Conservation (phyloP, 2,888 invertebrate genomes). For the Antitype chi region DNA sequence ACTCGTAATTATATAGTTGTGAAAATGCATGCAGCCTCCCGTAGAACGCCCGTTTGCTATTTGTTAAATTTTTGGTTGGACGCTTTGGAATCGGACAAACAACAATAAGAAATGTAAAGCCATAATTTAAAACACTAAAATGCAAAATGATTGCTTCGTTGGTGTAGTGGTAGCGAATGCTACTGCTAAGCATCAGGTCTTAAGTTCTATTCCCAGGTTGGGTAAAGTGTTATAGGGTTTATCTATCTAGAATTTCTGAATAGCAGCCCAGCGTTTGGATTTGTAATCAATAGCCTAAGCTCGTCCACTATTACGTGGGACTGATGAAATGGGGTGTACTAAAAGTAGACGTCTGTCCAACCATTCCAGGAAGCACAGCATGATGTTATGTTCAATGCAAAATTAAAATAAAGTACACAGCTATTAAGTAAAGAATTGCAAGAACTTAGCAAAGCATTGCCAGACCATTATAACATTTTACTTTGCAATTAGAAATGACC, state of each 20-base stretch:
- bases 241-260: too few species aligned
- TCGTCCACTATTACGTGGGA: too few species aligned
- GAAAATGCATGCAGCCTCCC: not conserved
- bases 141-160: constrained; percentile 7
- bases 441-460: constrained; percentile 58
- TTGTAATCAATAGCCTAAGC: too few species aligned
- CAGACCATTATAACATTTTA: constrained; percentile 72
- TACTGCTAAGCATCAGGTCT: not conserved
- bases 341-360: not conserved
- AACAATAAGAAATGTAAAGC: too few species aligned
- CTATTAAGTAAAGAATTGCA: constrained; percentile 59
- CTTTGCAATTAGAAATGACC: constrained; percentile 75
- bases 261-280: too few species aligned
- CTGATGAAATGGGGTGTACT: too few species aligned
- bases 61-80: not conserved
- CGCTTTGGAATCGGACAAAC: too few species aligned
- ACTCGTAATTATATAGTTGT: too few species aligned
- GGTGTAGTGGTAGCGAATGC: not conserved
- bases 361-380: not conserved
- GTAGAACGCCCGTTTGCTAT: not conserved
- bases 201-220: not conserved
- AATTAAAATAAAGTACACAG: constrained; percentile 25
- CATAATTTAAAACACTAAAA: not conserved
- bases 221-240: not conserved
- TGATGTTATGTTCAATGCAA: not conserved